Base-by-base conservation (phyloP, 2,888 invertebrate species). In the Melieria crassipennis region DNA sequence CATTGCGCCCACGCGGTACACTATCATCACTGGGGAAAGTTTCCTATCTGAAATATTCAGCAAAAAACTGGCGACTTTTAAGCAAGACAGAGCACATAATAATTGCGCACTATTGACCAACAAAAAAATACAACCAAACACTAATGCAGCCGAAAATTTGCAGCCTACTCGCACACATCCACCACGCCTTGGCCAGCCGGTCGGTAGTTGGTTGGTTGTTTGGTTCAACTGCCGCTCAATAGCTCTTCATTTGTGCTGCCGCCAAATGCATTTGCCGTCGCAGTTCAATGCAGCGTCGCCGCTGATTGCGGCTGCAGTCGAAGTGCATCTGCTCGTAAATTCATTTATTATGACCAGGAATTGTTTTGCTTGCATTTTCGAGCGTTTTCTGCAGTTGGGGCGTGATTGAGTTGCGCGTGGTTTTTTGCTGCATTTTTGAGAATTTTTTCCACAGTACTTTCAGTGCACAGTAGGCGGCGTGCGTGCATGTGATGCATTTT, bases 311-410 rank as follows among this genome's bases (percentile, higher is more conserved):
- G 66, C 64, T 70, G 55, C 69, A 73, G 72, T 69, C 69, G 72
- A 74, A 82, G 79, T 80, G 81, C 79, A 79, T 79, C 82, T 80
- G 78, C 81, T 79, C 82, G 83, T 82, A 83, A 83, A 83, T 83
- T 83, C 84, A 83, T 84, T 84, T 84, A 83, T 83, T 83, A 83
- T 79, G 70, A 77, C 73, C 52, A 63, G 50, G 60, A 58, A 52
- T 65, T 68, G 63, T 47, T 71, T 65, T 45, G 30, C 30, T 30
- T 30, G 30, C 11, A 56, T 52, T n/a, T 70, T 43, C 6, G 10
- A 45, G 2, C 13, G 11, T 11, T 7, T 52, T 3, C 11, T 50
- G 50, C 9, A 11, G 50, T 50, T 3, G 50, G 50, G 52, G 52
- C 13, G 30, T 52, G 52, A 13, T 52, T 5, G 11, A n/a, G 6